Percentiles rank a stretch among this genome's conserved stretches.
Conservation (phyloP, 2,113 vertebrate species). For the Dolichallabes microphthalmus region DNA sequence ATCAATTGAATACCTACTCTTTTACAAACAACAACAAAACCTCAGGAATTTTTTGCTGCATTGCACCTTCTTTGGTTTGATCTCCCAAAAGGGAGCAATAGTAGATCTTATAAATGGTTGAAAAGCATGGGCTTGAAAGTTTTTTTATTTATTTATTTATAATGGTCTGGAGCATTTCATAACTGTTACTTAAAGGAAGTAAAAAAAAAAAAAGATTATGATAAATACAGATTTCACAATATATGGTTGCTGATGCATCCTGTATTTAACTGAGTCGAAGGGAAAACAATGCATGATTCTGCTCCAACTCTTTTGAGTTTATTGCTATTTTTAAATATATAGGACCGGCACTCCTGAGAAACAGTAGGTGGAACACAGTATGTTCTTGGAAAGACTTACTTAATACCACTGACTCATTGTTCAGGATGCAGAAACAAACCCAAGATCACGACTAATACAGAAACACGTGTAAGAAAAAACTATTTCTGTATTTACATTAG, state of each 20-base stretch:
- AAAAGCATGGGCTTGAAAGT: not conserved
- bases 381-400: slow-evolving; percentile 4
- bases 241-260: not conserved
- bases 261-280: not conserved
- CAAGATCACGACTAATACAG: not conserved
- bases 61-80: not conserved
- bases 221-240: not conserved
- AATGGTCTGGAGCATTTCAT: not conserved
- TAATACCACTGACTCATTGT: not conserved
- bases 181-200: not conserved
- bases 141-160: not conserved
- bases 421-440: not conserved
- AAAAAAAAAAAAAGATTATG: not conserved
- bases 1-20: not conserved
- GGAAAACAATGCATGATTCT: not conserved
- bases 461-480: not conserved
- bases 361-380: not conserved
- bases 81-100: not conserved
- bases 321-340: not conserved
- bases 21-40: not conserved
- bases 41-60: not conserved
- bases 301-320: not conserved
- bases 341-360: not conserved
- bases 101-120: not conserved
- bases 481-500: not conserved